These are phyloP conservation scores for Drosophila ohnishii DNA, from an alignment of 1,140 invertebrate species.

Conservation along the genomic window DNA sequence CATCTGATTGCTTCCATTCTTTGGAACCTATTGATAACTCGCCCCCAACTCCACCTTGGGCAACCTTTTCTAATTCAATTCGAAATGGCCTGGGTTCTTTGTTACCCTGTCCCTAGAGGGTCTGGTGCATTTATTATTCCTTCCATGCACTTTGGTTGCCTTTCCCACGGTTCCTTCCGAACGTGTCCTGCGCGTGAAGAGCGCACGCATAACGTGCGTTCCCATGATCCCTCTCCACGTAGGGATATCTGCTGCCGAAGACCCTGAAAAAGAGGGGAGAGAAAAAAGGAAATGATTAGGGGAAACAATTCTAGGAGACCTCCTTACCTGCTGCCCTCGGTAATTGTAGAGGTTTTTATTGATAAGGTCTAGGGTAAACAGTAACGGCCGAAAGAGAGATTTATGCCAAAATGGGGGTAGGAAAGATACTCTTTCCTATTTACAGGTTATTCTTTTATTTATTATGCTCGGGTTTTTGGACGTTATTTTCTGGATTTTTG, in stretches of 20 bases:
- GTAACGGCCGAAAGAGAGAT: slow-evolving; percentile 2
- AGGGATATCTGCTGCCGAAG: slow-evolving; percentile 9
- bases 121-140: slow-evolving; percentile 40
- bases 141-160: slow-evolving; percentile 33
- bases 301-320: slow-evolving; percentile 33
- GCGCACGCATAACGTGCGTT: slow-evolving; percentile 53
- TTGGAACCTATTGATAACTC: slow-evolving; percentile 16
- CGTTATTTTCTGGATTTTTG: background rate
- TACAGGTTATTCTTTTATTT: background rate
- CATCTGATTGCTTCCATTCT: slow-evolving; percentile 50
- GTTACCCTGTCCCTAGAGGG: slow-evolving; percentile 38
- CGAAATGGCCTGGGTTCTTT: slow-evolving; percentile 35
- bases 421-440: slow-evolving; percentile 20
- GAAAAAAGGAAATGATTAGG: slow-evolving; percentile 46
- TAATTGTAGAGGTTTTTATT: slow-evolving; percentile 46
- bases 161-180: slow-evolving; percentile 52
- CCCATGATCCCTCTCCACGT: slow-evolving; percentile 12
- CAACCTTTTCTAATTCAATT: slow-evolving; percentile 53
- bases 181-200: slow-evolving; percentile 48
- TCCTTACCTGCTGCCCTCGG: slow-evolving; percentile 29
- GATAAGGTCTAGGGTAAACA: slow-evolving; percentile 29
- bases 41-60: slow-evolving; percentile 41
- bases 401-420: slow-evolving; percentile 31
- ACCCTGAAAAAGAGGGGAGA: background rate
- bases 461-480: background rate